Base-by-base conservation (phyloP, 2,797 vertebrate genomes). In the Steatocranus sp. region DNA sequence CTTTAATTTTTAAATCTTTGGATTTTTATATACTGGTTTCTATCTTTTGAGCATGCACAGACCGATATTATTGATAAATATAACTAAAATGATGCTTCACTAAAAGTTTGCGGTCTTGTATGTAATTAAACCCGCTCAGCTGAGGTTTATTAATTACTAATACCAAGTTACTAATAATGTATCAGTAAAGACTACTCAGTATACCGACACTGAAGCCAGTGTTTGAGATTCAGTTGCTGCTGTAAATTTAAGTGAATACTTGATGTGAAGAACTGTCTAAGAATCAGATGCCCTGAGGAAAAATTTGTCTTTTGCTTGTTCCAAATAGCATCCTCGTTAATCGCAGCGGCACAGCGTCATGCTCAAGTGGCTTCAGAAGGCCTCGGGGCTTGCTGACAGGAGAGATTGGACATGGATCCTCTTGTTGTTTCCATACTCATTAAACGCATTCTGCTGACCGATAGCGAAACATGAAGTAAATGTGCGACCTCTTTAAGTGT, bases 381-480 rank as follows among this genome's bases (percentile, higher is more conserved):
- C 80, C 61, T 30, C 1, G 2, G 46, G 84, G 79, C 36, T 84
- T 87, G 82, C 83, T 92, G 87, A 91, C 80, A 53, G 48, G 12
- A 20, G 48, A 82, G 46, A 86, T 51, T 80, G 77, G 75, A 86
- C 84, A 70, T 68, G 68, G 77, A 82, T 83, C 48, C 77, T 87
- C 81, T 76, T 85, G 80, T 85, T 85, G 83, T 88, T 88, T 82
- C 76, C 56, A 27, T 46, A 66, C 84, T 87, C 82, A 89, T 87
- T 91, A 88, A 76, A 86, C 34, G 11, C 74, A 51, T 85, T 89
- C 75, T 86, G 89, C 88, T 88, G 91, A 91, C 83, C 63, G 74
- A 83, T 56, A 34, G 63, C 11, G 51, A 88, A 89, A 82, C 80
- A 34, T 89, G 80, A 80, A 79, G 50, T 79, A 85, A 83, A 88